Evolutionary conservation across 2,113 vertebrate species (phyloP).

Genomic region (Chitala chitala): DNA sequence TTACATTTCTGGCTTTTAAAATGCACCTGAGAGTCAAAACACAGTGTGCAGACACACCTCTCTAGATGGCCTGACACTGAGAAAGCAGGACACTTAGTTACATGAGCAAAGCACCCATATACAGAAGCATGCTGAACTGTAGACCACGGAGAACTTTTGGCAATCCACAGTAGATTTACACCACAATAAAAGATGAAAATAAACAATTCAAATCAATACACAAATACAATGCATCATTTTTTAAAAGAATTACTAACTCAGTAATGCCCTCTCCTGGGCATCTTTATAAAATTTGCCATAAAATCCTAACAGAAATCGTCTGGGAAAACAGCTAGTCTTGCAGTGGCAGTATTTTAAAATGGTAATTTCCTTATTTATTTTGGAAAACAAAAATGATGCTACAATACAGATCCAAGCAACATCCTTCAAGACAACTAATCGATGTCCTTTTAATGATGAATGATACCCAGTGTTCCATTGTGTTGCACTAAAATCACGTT

Average conservation of each 20-base stretch:
- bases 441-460: too few relatives aligned
- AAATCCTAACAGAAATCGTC: too few relatives aligned
- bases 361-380: background rate
- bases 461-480: too few relatives aligned
- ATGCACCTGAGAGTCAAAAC: background rate
- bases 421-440: too few relatives aligned
- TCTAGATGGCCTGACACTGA: background rate
- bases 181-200: background rate
- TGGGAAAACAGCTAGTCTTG: background rate
- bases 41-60: background rate
- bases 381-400: background rate
- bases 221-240: background rate
- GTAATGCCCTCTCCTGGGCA: constrained; percentile 16
- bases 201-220: background rate
- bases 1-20: background rate
- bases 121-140: background rate
- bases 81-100: background rate
- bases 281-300: background rate
- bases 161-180: background rate
- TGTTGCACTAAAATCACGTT: too few relatives aligned
- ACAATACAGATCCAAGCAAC: background rate
- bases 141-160: background rate
- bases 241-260: background rate
- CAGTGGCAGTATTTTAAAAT: background rate
- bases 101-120: background rate